Percentiles rank a stretch among this genome's conserved stretches.
Conservation (phyloP, 2,113 vertebrate genomes). For the Oreochromis niloticus region DNA sequence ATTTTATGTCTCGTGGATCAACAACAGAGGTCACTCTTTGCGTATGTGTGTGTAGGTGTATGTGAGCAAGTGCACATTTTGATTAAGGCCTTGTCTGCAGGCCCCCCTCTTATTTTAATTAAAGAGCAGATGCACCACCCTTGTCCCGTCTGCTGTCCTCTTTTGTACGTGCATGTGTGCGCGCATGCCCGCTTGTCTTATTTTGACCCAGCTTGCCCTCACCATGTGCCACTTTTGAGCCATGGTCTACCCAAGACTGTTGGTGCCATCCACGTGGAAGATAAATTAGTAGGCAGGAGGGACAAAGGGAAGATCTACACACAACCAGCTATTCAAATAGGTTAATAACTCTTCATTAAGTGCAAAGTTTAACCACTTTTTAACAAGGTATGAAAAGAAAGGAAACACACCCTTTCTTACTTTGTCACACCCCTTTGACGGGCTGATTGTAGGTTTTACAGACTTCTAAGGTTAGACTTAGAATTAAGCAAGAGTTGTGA, state of each 20-base stretch:
- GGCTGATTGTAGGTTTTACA: background rate
- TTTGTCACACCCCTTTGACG: background rate
- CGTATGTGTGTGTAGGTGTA: background rate
- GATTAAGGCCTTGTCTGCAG: conserved; percentile 45
- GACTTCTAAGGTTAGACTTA: background rate
- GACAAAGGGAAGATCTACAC: background rate
- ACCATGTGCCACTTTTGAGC: conserved; percentile 46
- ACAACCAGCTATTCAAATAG: background rate
- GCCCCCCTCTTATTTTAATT: conserved; percentile 59
- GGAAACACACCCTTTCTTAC: background rate
- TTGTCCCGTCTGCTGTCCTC: conserved; percentile 44
- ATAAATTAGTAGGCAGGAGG: conserved; percentile 6
- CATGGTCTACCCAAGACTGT: conserved; percentile 31
- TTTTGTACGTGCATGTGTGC: conserved; percentile 7
- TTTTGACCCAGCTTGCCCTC: conserved; percentile 31
- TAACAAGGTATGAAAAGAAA: background rate
- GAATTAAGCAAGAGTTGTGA: background rate
- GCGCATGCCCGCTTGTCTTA: background rate
- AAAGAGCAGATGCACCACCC: conserved; percentile 60
- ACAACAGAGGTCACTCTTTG: background rate
- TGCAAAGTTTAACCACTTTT: background rate
- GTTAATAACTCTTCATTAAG: background rate
- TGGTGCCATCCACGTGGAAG: conserved; percentile 2
- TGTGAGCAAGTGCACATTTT: background rate
- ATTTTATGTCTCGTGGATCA: background rate